Conservation (phyloP, 2,888 invertebrate genomes). For the Congeria kusceri region DNA sequence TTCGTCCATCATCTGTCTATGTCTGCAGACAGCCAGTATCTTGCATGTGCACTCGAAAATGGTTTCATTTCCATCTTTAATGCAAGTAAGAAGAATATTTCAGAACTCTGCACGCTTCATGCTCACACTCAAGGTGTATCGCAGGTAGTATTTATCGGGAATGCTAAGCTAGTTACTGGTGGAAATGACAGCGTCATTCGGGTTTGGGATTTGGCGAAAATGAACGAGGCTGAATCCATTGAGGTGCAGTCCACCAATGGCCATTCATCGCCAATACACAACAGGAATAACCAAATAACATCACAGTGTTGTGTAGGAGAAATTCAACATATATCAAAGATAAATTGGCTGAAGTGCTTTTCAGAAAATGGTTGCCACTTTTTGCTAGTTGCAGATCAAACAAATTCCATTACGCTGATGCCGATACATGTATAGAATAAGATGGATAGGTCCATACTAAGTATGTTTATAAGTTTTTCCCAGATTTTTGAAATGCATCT, state of each 20-base stretch:
- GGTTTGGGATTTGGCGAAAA: constrained; percentile 79
- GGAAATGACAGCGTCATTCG: constrained; percentile 81
- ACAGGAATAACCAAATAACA: constrained; percentile 68
- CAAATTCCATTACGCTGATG: constrained; percentile 72
- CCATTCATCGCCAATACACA: constrained; percentile 65
- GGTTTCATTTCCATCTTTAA: constrained; percentile 81
- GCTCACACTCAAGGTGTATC: constrained; percentile 82
- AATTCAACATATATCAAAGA: constrained; percentile 76
- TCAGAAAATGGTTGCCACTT: constrained; percentile 54
- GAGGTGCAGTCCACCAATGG: constrained; percentile 50
- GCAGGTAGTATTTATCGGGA: constrained; percentile 81
- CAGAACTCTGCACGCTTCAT: constrained; percentile 74
- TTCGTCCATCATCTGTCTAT: constrained; percentile 80
- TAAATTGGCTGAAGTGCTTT: constrained; percentile 83
- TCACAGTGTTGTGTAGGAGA: constrained; percentile 63
- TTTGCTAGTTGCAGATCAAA: constrained; percentile 81
- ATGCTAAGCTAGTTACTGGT: constrained; percentile 76
- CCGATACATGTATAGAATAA: constrained; percentile 12
- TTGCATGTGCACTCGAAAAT: constrained; percentile 83
- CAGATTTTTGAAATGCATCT: too few relatives aligned
- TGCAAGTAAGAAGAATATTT: constrained; percentile 72
- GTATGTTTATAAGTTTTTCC: too few relatives aligned
- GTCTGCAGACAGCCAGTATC: constrained; percentile 70
- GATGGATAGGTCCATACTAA: too few relatives aligned
- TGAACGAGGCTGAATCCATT: constrained; percentile 46